Evolutionary conservation across 2,113 vertebrate genomes (phyloP), one percentile per base, ranked within the genome.

Genomic region (Andinoacara biseriatus): DNA sequence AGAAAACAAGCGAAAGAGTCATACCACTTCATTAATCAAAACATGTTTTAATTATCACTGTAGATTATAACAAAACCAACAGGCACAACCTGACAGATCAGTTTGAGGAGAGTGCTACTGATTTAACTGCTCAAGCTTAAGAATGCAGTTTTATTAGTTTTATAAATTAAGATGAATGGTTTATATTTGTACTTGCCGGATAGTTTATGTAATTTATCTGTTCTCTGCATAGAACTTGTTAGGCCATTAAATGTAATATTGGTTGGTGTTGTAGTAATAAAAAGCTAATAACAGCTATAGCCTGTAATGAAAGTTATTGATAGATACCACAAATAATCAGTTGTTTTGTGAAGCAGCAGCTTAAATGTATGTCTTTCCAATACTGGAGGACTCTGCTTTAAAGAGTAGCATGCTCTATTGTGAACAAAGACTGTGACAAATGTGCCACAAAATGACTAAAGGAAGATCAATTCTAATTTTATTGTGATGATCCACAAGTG

Each of bases 401-500:
- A 60, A 86, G n/a, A 18, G 35, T 77, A 52, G 69, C 92, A 35
- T n/a, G 40, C n/a, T 5, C 35, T 76, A 7, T 35, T 38, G 8
- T 35, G 40, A 87, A 89, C 62, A 82, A 81, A 86, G 87, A 74
- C 72, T 35, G 15, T 63, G 82, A 79, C 77, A 76, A 60, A 80
- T 72, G 61, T 67, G 24, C 60, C 33, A 11, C 76, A 31, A 81
- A 79, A 78, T 33, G 62, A 84, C 58, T 84, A 81, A 86, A 79
- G 69, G 40, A 74, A 74, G 87, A 90, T 90, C 89, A 89, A 63
- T 83, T 81, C 54, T 86, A 86, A 92, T 81, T 60, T 77, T 52
- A 78, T 89, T 29, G 40, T 24, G 31, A 78, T 75, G 74, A 88
- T 84, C 49, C 65, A 26, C 38, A 65, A 77, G 33, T 78, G 40